Evolutionary conservation across 2,113 vertebrate species (phyloP).

Genomic region (Campylorhamphus procurvoides): DNA sequence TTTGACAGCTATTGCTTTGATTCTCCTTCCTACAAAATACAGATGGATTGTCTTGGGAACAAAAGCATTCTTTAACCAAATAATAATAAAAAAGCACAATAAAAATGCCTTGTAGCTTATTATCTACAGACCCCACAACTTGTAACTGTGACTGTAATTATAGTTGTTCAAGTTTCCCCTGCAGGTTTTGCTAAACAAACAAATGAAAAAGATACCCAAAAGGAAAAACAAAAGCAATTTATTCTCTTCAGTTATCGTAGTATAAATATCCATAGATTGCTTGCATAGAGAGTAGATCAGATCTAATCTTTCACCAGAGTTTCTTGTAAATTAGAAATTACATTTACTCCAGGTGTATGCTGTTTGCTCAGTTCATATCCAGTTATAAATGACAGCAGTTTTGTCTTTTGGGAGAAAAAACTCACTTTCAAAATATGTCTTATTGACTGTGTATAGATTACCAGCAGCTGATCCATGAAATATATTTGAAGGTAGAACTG

Average conservation of each 20-base stretch:
- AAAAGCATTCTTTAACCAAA: constrained; percentile 58
- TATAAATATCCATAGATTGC: constrained; percentile 71
- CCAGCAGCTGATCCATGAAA: constrained; percentile 73
- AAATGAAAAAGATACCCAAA: constrained; percentile 75
- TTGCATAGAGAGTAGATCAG: constrained; percentile 68
- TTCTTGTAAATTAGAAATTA: constrained; percentile 75
- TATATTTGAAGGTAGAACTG: constrained; percentile 65
- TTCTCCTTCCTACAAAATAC: constrained; percentile 58
- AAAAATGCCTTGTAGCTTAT: constrained; percentile 68
- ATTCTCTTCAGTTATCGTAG: constrained; percentile 64
- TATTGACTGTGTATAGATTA: constrained; percentile 76
- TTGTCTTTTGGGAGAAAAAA: constrained; percentile 72
- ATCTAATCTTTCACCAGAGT: constrained; percentile 72
- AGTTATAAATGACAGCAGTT: constrained; percentile 71
- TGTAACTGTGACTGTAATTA: constrained; percentile 67
- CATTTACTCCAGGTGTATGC: constrained; percentile 71
- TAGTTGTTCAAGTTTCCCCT: constrained; percentile 54
- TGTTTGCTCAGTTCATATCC: constrained; percentile 67
- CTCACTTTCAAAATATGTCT: constrained; percentile 71
- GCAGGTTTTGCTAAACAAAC: constrained; percentile 65
- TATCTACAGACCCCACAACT: constrained; percentile 55
- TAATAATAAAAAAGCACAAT: constrained; percentile 62
- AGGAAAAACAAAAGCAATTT: constrained; percentile 78
- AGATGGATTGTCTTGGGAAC: constrained; percentile 62
- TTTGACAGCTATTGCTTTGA: constrained; percentile 66